Evolutionary conservation across 2,888 invertebrate genomes (phyloP).

Genomic region (Leucophora obtusa): DNA sequence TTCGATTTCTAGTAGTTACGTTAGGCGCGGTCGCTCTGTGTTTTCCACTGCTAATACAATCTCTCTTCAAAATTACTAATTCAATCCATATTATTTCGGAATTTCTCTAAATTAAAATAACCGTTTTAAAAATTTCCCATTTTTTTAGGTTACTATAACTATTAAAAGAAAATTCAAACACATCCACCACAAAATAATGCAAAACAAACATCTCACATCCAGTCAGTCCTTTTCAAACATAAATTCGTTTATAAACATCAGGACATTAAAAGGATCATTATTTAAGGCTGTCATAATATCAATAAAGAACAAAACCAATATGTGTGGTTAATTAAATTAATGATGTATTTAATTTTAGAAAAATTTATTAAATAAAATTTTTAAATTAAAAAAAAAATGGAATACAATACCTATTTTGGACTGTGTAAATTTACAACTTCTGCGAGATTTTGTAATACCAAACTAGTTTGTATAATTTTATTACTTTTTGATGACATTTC

Average conservation of each 20-base stretch:
- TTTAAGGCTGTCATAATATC: not conserved
- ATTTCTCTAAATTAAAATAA: not conserved
- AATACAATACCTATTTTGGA: not conserved
- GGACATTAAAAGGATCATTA: not conserved
- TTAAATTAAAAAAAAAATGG: not conserved
- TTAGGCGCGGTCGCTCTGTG: no score
- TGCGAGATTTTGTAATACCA: not conserved
- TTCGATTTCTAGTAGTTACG: no score
- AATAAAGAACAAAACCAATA: conserved; percentile 10
- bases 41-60: no score
- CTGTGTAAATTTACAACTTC: no score
- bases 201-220: not conserved
- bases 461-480: conserved; percentile 18
- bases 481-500: conserved; percentile 22
- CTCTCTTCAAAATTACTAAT: not conserved
- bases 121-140: conserved; percentile 4
- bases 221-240: not conserved
- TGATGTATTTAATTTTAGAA: not conserved
- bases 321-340: conserved; percentile 23
- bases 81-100: not conserved
- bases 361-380: conserved; percentile 1
- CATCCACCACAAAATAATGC: conserved; percentile 8
- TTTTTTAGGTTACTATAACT: conserved; percentile 58
- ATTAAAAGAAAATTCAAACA: conserved; percentile 39
- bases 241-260: not conserved